Base-by-base conservation (phyloP, 2,888 invertebrate genomes). In the Mythimna pallens region DNA sequence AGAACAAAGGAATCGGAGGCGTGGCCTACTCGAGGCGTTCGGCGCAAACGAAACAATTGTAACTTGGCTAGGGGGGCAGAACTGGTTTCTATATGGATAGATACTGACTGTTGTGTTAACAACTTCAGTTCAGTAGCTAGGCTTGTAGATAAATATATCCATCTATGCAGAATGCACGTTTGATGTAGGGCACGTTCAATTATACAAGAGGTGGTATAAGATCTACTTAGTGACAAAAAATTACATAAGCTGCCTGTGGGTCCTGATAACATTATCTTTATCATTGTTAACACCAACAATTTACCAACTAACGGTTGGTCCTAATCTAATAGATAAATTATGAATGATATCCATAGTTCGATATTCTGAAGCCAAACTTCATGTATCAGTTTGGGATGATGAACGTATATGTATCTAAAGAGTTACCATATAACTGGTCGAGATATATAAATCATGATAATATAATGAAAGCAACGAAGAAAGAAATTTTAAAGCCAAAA, bases 241-340 rank as follows among this genome's bases (percentile, higher is more conserved):
- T 36, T 9, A 1, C 7, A 30, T 30, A 17, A 17, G 4, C 14
- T 47, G 20, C 57, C 8, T 30, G n/a, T 4, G 36, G 14, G 25
- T 8, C 12, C 12, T 59, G 59, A 74, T 74, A 77, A n/a, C 25
- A 14, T 8, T 67, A 74, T 68, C 69, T 47, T 34, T 52, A 65
- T 22, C 8, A 36, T 8, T 8, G 8, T 8, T 36, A 25, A 40
- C 25, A 43, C 43, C n/a, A 22, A 22, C 57, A 5, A 36, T 14
- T 40, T 40, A 43, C 30, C 12, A 30, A 36, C 36, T 36, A 8
- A 36, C 9, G 10, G 40, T 10, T 40, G 10, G 1, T 8, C 7
- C 36, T 36, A 8, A 30, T 8, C 5, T 12, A n/a, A 6, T 12
- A 3, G n/a, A 62, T 73, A 43, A 34, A 52, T 25, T 62, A n/a